A percentile compares a stretch with the other conserved stretches of the same genome.
phyloP scores from a whole-genome alignment of 2,888 invertebrate genomes.

The Pegoplata infirma region DNA sequence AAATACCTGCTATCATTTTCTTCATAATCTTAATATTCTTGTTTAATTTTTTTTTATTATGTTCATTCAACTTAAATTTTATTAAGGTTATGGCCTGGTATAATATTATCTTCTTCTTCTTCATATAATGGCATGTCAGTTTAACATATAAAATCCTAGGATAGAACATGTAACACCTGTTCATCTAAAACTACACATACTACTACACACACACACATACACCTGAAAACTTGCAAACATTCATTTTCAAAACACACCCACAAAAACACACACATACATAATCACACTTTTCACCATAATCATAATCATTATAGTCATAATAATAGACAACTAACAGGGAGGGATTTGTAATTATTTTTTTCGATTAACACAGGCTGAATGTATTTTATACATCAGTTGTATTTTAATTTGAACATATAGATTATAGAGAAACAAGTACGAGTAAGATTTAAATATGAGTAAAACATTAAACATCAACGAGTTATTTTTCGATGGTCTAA shows the following conservation, averaged over 20 bases:
- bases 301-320: background rate
- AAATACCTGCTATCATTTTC: too few species aligned
- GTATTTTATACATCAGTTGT: too few species aligned
- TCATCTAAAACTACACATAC: background rate
- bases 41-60: too few species aligned
- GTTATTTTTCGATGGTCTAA: too few species aligned
- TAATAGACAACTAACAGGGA: background rate
- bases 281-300: background rate
- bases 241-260: background rate
- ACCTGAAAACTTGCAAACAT: background rate
- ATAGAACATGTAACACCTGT: background rate
- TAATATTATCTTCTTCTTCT: background rate
- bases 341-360: too few species aligned
- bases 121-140: constrained; percentile 1
- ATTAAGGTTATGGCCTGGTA: background rate
- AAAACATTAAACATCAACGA: too few species aligned
- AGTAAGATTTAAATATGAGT: too few species aligned
- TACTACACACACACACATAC: background rate
- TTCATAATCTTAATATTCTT: background rate
- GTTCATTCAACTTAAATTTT: background rate
- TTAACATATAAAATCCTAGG: constrained; percentile 13
- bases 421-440: too few species aligned
- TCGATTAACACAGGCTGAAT: too few species aligned
- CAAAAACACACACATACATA: background rate
- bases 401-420: too few species aligned